Base-by-base conservation (phyloP, 2,113 vertebrate species). In the Cromileptes altivelis region DNA sequence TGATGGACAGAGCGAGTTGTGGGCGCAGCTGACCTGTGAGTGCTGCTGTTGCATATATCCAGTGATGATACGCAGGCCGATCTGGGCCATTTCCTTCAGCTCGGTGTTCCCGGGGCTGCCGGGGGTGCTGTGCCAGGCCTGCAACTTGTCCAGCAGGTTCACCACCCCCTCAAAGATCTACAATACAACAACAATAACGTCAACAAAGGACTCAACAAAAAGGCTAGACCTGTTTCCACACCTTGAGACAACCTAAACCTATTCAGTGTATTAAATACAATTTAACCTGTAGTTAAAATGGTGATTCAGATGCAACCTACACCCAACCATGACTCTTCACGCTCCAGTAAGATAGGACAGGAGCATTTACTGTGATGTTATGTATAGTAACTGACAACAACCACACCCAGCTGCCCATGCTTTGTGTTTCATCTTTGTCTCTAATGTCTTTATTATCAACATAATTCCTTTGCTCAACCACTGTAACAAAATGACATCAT, bases 101-200 rank as follows among this genome's bases (percentile, higher is more conserved):
- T 99, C 97, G 0, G 94, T 89, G 10, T 94, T 82, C 37, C 96
- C 95, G 0, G 96, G 95, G 86, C 96, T 93, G 77, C 97, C 96
- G 0, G 96, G 95, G 80, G 96, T 93, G 90, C 97, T 96, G 8
- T 97, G 96, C 98, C 98, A 99, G 6, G 95, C 98, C 0, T 97
- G 95, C 82, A 99, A 94, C 85, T 93, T 97, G 92, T 99, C 98
- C 73, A 99, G 94, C 60, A 99, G 96, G 93, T 96, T 96, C 91
- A 97, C 97, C 87, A 98, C 95, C 17, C 97, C 97, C 67, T 99
- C 98, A 2, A 98, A 98, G 80, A 99, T 97, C 98, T 99, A 92
- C 70, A 85, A 85, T 19, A 78, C 37, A 92, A 74, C 75, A 53
- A 25, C 67, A 57, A 87, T 30, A 67, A 42, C 17, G 72, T 90